Evolutionary conservation across 2,113 vertebrate species (phyloP).

Genomic region (Psittacula cyanocephala): DNA sequence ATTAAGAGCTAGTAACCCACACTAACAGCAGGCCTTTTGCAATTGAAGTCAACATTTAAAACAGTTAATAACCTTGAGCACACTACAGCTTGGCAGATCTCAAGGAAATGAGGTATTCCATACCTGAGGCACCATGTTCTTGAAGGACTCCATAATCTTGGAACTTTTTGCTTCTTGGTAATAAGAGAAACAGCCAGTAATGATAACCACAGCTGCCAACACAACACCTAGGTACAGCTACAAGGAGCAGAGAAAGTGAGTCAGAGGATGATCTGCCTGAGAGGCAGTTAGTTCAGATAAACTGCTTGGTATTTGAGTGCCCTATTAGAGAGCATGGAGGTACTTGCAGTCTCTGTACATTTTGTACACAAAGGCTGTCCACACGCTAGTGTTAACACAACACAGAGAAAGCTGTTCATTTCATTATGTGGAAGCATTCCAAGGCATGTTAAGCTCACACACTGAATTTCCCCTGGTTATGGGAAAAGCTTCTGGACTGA

Average conservation of each 20-base stretch:
- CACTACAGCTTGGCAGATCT: neutral
- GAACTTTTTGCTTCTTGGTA: slow-evolving; percentile 99
- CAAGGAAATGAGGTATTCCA: neutral
- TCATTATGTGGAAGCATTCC: slow-evolving; percentile 37
- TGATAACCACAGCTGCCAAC: slow-evolving; percentile 92
- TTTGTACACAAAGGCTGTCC: neutral
- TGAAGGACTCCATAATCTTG: slow-evolving; percentile 99
- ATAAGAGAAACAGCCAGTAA: slow-evolving; percentile 96
- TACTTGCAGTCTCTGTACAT: slow-evolving; percentile 1
- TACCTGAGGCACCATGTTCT: slow-evolving; percentile 98
- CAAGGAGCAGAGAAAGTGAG: neutral
- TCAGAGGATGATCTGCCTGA: neutral
- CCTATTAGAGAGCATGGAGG: neutral
- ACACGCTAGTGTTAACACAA: neutral
- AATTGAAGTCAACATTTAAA: neutral
- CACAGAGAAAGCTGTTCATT: slow-evolving; percentile 32
- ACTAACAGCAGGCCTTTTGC: neutral
- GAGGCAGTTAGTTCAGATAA: neutral
- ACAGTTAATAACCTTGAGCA: neutral
- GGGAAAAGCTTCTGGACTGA: slow-evolving; percentile 26
- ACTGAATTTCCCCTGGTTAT: neutral
- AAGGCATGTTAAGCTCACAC: neutral
- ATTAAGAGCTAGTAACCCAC: neutral
- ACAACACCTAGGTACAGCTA: slow-evolving; percentile 94
- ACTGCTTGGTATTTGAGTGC: neutral